These are phyloP conservation scores for Tenthredo notha DNA, from an alignment of 2,888 invertebrate genomes.

Conservation along the genomic window DNA sequence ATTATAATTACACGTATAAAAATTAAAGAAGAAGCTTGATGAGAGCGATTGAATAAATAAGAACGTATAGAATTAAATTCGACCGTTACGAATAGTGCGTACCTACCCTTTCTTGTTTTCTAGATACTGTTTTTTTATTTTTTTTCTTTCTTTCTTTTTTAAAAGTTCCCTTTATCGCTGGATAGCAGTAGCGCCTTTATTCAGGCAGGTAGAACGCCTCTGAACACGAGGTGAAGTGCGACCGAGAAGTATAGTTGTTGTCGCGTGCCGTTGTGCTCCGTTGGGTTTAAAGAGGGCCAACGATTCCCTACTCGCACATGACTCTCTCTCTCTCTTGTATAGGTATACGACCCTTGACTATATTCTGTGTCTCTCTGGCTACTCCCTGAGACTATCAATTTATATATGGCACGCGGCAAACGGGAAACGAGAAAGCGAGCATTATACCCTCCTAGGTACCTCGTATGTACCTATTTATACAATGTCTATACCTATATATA, in stretches of 20 bases:
- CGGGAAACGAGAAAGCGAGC: slow-evolving; percentile 8
- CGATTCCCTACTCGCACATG: slow-evolving; percentile 73
- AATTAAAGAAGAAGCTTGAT: background rate
- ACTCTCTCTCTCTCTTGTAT: slow-evolving; percentile 70
- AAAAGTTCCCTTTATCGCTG: slow-evolving; percentile 20
- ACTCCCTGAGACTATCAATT: background rate
- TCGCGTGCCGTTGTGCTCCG: slow-evolving; percentile 72
- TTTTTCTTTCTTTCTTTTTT: background rate
- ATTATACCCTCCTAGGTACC: background rate
- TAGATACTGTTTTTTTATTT: background rate
- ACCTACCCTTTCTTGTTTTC: slow-evolving; percentile 2
- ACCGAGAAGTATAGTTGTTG: slow-evolving; percentile 48
- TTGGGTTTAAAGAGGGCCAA: slow-evolving; percentile 62
- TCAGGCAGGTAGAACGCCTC: background rate
- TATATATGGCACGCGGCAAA: slow-evolving; percentile 34
- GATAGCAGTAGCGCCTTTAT: slow-evolving; percentile 8
- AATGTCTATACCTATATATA: background rate
- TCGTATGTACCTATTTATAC: background rate
- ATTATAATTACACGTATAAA: background rate
- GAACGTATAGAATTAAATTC: slow-evolving; percentile 5
- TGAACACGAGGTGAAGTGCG: slow-evolving; percentile 18
- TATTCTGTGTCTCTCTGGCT: background rate
- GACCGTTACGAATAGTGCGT: slow-evolving; percentile 33
- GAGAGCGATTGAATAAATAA: background rate
- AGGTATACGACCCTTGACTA: background rate